phyloP scores from a whole-genome alignment of 2,888 invertebrate genomes.

The Drosophila leonis region DNA sequence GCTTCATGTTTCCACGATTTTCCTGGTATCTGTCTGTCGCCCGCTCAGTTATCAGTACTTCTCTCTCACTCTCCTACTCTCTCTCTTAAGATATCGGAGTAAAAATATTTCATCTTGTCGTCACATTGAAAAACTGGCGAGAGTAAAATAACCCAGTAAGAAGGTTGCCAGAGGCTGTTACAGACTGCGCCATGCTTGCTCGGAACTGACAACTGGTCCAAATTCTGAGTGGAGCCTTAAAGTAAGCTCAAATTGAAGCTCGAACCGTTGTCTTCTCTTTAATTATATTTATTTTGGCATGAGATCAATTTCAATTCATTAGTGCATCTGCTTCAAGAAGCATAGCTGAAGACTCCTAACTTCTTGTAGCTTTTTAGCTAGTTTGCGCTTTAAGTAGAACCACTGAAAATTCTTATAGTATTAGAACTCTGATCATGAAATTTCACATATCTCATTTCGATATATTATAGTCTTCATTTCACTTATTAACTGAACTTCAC shows the following conservation, averaged over 20 bases:
- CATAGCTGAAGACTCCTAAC: neutral
- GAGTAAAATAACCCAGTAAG: slow-evolving; percentile 1
- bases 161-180: neutral
- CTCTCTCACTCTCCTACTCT: neutral
- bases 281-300: too few relatives aligned
- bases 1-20: slow-evolving; percentile 59
- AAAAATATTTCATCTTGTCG: slow-evolving; percentile 51
- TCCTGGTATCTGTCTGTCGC: slow-evolving; percentile 46
- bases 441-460: neutral
- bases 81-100: slow-evolving; percentile 37
- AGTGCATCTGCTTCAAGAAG: neutral
- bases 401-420: neutral
- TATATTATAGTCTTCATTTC: neutral
- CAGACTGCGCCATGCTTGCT: neutral
- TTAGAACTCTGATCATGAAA: neutral
- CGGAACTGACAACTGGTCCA: too few relatives aligned
- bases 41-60: slow-evolving; percentile 46
- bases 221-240: neutral
- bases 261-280: too few relatives aligned
- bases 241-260: neutral
- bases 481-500: too few relatives aligned
- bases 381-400: neutral
- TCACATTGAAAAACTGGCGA: slow-evolving; percentile 45
- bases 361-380: neutral
- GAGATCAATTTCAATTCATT: neutral